Base-by-base conservation (phyloP, 2,888 invertebrate species). In the Amiota mariae region DNA sequence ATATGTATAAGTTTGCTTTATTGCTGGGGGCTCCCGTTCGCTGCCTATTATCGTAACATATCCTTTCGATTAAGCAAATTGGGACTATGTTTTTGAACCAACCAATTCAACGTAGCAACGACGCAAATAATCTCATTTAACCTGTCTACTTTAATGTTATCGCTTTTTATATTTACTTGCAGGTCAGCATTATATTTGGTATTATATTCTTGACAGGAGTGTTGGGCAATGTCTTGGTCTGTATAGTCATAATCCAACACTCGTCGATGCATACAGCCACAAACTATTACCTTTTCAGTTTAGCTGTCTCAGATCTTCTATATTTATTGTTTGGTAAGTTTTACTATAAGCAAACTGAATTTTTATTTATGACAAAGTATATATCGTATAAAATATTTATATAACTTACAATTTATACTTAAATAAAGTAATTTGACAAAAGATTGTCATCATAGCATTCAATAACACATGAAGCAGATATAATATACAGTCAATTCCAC, bases 241-340 rank as follows among this genome's bases (percentile, higher is more conserved):
- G 97, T 86, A 92, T 95, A 59, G 97, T 97, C 13, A 97, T 97
- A 71, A 92, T 94, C 10, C 92, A 93, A 49, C 96, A 97, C 86
- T 92, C 93, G 0, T 92, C 94, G 9, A 94, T 98, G 94, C 96
- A 96, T 84, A 96, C 96, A 0, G 95, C 97, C 0, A 98, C 97
- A 0, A 97, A 98, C 88, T 97, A 96, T 88, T 98, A 97, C 87
- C 91, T 97, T 67, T 96, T 97, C 91, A 97, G 95, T 87, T 90
- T 97, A 90, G 96, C 97, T 18, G 91, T 97, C 15, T 96, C 97
- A 20, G 97, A 98, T 89, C 91, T 97, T 18, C 92, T 94, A 70
- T 92, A 97, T 77, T 91, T 97, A 13, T 87, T 96, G 6, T 93
- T 97, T 82, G 97, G 97, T 95, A 89, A 93, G 94, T 92, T 48